Conservation (phyloP, 2,797 vertebrate species). For the Chelidonichthys spinosus region DNA sequence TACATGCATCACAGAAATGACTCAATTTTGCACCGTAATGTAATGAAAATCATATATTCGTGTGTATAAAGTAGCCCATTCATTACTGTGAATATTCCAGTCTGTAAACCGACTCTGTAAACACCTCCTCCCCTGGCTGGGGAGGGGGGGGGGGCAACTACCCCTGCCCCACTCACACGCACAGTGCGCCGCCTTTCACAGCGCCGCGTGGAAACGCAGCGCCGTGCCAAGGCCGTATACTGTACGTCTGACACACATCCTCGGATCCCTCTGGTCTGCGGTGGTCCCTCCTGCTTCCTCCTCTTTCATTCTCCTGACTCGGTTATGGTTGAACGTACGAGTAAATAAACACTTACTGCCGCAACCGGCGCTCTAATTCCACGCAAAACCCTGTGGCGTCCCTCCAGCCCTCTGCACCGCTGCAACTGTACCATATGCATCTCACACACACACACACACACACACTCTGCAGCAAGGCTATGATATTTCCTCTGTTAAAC, state of each 20-base stretch:
- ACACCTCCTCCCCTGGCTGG: conserved; percentile 50
- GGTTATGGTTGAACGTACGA: conserved; percentile 54
- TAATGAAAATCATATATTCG: conserved; percentile 47
- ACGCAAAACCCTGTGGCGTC: conserved; percentile 59
- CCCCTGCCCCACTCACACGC: conserved; percentile 54
- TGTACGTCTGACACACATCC: conserved; percentile 70
- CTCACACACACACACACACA: conserved; percentile 45
- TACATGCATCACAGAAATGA: conserved; percentile 18
- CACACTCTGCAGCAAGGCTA: conserved; percentile 46
- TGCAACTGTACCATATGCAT: conserved; percentile 64
- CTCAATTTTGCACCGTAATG: conserved; percentile 37
- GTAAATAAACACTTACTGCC: conserved; percentile 80
- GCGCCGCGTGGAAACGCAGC: conserved; percentile 62
- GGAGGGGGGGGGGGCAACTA: conserved; percentile 33
- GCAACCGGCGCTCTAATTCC: conserved; percentile 61
- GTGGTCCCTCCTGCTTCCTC: conserved; percentile 74
- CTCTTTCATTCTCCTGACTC: conserved; percentile 68
- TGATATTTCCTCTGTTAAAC: conserved; percentile 87
- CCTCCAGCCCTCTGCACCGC: conserved; percentile 53
- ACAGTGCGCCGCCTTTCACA: conserved; percentile 49
- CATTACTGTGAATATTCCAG: conserved; percentile 58
- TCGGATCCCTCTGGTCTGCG: conserved; percentile 54
- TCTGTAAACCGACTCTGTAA: conserved; percentile 53
- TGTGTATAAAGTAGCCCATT: conserved; percentile 64
- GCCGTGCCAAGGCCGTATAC: conserved; percentile 54